Evolutionary conservation across 2,797 vertebrate species (phyloP), one percentile per base, ranked within the genome.

Genomic region (Leuciscus waleckii): DNA sequence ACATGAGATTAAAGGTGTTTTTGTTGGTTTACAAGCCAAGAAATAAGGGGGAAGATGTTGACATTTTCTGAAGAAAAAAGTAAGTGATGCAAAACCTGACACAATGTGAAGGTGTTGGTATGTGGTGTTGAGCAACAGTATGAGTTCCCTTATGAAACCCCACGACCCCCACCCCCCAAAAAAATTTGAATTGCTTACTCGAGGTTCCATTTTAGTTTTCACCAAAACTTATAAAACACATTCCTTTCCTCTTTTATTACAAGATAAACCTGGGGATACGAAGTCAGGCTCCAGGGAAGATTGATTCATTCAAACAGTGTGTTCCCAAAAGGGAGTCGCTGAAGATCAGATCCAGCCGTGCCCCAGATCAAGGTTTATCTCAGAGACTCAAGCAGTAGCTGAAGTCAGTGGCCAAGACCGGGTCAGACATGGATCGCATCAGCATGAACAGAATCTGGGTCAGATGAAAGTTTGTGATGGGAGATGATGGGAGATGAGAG

Each of bases 381-480:
- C 71, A 54, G 54, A 63, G 71, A 81, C 49, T 68, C n/a, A 2
- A 84, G 86, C 49, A 81, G 82, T 75, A 84, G 82, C 78, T 81
- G 32, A 87, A 70, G 82, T 23, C 29, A 16, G 74, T 1, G 54
- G 71, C 54, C 85, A 82, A 61, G n/a, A 32, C 41, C 16, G 19
- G 29, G 67, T 43, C 69, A 88, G 74, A 63, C 58, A 81, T 76
- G 71, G 32, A 68, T 39, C 37, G 11, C 10, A 17, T 58, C 51
- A 81, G 74, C 54, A 23, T 43, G 19, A 77, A 23, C 67, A 69
- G 65, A 84, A 80, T 71, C 82, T 86, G 82, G 37, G 71, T 82
- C 74, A 68, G 32, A 77, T 67, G 46, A 14, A 75, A 70, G 21
- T 79, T 68, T 4, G 71, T 41, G 73, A 77, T 32, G 41, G 51